phyloP scores from a whole-genome alignment of 35 echinoderm and acorn worm species.

The Strongylocentrotus purpuratus region DNA sequence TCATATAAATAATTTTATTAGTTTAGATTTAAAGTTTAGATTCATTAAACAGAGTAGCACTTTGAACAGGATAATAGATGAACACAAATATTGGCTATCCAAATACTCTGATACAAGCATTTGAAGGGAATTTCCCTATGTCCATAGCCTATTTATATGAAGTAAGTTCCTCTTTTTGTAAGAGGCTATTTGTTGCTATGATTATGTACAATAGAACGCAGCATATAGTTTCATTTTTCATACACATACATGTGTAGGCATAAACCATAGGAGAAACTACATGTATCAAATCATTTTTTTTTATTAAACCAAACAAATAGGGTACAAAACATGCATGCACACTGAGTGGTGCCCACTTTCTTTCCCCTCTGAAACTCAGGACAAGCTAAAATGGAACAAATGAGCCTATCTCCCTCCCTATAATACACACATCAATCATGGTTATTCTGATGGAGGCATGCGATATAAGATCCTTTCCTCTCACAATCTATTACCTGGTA shows the following conservation, averaged over 20 bases:
- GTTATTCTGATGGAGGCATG: neutral
- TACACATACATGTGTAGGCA: too few species aligned
- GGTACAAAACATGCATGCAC: too few species aligned
- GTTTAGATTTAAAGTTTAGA: too few species aligned
- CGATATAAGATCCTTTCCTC: neutral
- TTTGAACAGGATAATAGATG: too few species aligned
- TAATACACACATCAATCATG: neutral
- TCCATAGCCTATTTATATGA: neutral
- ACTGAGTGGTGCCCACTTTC: neutral
- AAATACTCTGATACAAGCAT: neutral
- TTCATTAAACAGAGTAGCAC: too few species aligned
- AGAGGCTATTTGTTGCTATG: too few species aligned
- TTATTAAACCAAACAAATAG: too few species aligned
- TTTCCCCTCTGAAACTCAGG: neutral
- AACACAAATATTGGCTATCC: too few species aligned
- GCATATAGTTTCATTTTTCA: too few species aligned
- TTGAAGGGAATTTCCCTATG: neutral
- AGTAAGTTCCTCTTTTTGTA: neutral
- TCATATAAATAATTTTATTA: too few species aligned
- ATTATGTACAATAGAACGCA: too few species aligned
- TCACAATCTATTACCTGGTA: neutral
- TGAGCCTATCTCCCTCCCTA: neutral
- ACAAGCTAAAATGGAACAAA: neutral
- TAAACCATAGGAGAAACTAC: too few species aligned
- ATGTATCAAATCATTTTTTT: neutral